These are phyloP conservation scores for Riptortus pedestris DNA, from an alignment of 1,140 invertebrate species.

Conservation along the genomic window DNA sequence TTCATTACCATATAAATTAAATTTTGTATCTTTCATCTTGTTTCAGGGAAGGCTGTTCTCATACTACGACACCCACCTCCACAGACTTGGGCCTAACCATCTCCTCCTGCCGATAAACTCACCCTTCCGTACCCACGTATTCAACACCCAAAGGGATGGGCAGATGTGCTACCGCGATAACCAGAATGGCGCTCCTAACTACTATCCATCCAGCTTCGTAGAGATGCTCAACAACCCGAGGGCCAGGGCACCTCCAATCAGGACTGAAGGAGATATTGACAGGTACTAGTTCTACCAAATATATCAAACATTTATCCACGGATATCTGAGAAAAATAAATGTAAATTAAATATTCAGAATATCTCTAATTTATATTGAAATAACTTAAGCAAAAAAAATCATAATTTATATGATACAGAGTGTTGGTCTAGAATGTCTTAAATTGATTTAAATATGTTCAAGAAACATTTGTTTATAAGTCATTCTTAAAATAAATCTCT, in stretches of 20 bases:
- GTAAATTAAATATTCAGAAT: background rate
- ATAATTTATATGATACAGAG: background rate
- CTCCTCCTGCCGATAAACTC: constrained; percentile 90
- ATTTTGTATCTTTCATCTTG: too few relatives aligned
- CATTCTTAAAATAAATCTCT: too few relatives aligned
- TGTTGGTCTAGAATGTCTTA: background rate
- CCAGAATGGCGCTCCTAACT: constrained; percentile 76
- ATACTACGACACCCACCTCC: constrained; percentile 87
- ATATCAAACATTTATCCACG: background rate
- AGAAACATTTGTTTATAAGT: background rate
- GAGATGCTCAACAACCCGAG: background rate
- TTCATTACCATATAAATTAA: too few relatives aligned
- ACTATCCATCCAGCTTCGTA: constrained; percentile 85
- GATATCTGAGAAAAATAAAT: background rate
- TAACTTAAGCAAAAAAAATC: background rate
- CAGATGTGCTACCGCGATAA: constrained; percentile 47
- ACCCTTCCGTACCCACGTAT: constrained; percentile 48
- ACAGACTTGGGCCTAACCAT: constrained; percentile 85
- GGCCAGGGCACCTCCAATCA: background rate
- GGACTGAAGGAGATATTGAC: background rate
- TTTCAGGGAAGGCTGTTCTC: constrained; percentile 79
- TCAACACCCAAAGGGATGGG: constrained; percentile 83
- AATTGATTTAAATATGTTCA: background rate
- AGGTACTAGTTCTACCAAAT: background rate
- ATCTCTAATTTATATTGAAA: background rate